These are phyloP conservation scores for Mallateleia sp. DNA, from an alignment of 2,888 invertebrate genomes.

Conservation along the genomic window DNA sequence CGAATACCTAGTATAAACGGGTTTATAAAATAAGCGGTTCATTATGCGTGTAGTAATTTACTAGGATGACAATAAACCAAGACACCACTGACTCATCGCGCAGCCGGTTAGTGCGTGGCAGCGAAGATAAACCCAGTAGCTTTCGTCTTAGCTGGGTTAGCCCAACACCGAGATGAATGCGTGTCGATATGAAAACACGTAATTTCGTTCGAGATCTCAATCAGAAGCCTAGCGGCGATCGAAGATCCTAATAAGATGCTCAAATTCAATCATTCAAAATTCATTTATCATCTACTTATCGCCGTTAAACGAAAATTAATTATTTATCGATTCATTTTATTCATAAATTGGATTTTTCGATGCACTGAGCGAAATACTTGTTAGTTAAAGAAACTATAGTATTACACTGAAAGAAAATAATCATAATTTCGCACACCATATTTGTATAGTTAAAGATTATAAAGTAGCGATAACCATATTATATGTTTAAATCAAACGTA, in stretches of 20 bases:
- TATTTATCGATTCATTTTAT: constrained; percentile 2
- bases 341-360: too few relatives aligned
- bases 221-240: constrained; percentile 40
- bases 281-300: constrained; percentile 53
- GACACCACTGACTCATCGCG: constrained; percentile 64
- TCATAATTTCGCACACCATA: too few relatives aligned
- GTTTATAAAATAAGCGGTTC: constrained; percentile 29
- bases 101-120: constrained; percentile 54
- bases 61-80: constrained; percentile 54
- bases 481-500: too few relatives aligned
- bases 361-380: too few relatives aligned
- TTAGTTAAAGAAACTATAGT: too few relatives aligned
- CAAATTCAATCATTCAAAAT: constrained; percentile 42
- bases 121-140: constrained; percentile 65
- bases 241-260: constrained; percentile 54
- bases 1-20: not conserved
- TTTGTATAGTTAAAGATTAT: too few relatives aligned
- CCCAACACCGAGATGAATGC: constrained; percentile 71
- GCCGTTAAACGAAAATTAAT: not conserved
- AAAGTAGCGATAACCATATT: too few relatives aligned
- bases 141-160: constrained; percentile 54
- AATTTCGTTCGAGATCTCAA: constrained; percentile 74
- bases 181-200: constrained; percentile 73
- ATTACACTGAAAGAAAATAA: too few relatives aligned
- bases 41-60: constrained; percentile 25